A percentile compares a stretch with the other conserved stretches of the same genome.
These are phyloP conservation scores for Sycophaga agraensis DNA, from an alignment of 1,140 invertebrate species.

Conservation along the genomic window DNA sequence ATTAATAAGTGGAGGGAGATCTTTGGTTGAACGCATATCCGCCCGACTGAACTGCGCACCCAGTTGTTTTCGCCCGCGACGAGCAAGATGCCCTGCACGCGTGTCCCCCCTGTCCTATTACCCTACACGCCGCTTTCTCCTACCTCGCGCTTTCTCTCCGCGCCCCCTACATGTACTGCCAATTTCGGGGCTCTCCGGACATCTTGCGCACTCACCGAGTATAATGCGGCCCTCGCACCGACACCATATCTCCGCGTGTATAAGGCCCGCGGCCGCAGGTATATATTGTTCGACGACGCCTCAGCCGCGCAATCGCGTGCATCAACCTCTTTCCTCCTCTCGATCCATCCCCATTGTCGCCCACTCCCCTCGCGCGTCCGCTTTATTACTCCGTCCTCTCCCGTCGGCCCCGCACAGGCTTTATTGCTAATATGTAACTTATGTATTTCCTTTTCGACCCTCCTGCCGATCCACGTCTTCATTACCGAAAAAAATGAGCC, in stretches of 20 bases:
- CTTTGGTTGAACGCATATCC: no score
- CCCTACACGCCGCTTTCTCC: neutral
- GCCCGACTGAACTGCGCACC: no score
- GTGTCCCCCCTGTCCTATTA: neutral
- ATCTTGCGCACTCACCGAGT: no score
- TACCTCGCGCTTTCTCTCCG: neutral
- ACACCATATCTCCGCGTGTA: no score
- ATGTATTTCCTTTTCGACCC: neutral
- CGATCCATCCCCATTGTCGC: neutral
- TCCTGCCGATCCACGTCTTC: neutral
- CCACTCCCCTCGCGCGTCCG: neutral
- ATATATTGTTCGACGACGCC: no score
- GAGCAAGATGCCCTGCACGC: neutral
- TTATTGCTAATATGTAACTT: slow-evolving; percentile 14
- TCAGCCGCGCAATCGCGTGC: no score
- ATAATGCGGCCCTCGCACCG: no score
- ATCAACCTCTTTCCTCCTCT: neutral
- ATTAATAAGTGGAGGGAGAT: slow-evolving; percentile 8
- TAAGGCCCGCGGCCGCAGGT: no score
- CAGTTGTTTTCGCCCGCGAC: no score
- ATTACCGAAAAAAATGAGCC: slow-evolving; percentile 12
- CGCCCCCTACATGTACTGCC: neutral
- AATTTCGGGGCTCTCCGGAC: neutral
- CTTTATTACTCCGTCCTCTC: slow-evolving; percentile 9
- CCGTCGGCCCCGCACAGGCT: neutral